Evolutionary conservation across 2,113 vertebrate genomes (phyloP).

Genomic region (Paedocypris sp.): DNA sequence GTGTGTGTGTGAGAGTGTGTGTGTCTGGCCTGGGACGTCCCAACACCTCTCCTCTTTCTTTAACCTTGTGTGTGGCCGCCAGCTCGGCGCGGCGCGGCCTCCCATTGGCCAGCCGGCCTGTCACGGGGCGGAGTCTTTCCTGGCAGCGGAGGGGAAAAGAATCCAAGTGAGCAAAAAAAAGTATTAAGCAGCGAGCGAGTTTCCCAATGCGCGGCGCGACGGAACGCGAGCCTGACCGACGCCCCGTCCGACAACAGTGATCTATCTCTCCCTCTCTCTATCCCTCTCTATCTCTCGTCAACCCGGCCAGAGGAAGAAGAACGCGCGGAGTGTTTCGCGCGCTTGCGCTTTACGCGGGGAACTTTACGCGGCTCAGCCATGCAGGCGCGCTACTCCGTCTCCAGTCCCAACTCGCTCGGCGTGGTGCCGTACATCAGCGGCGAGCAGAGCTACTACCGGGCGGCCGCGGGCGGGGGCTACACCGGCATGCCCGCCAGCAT

Average conservation of each 20-base stretch:
- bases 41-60: slow-evolving; percentile 47
- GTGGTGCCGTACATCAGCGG: slow-evolving; percentile 93
- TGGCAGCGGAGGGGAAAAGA: slow-evolving; percentile 41
- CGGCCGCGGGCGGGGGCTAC: slow-evolving; percentile 83
- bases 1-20: slow-evolving; percentile 22
- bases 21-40: slow-evolving; percentile 51
- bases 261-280: too few relatives aligned
- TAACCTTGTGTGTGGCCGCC: slow-evolving; percentile 61
- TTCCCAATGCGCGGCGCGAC: slow-evolving; percentile 73
- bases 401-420: slow-evolving; percentile 91
- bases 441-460: slow-evolving; percentile 89
- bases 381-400: slow-evolving; percentile 96
- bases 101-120: slow-evolving; percentile 60
- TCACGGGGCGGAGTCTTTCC: slow-evolving; percentile 60
- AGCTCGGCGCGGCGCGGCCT: slow-evolving; percentile 37
- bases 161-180: slow-evolving; percentile 62
- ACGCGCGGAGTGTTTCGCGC: too few relatives aligned
- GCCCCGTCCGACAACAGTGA: slow-evolving; percentile 23
- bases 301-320: too few relatives aligned
- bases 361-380: too few relatives aligned
- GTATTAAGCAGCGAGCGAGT: slow-evolving; percentile 83
- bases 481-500: slow-evolving; percentile 88
- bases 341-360: too few relatives aligned
- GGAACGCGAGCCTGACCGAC: slow-evolving; percentile 43
- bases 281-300: too few relatives aligned